A percentile compares a stretch with the other conserved stretches of the same genome.
These are phyloP conservation scores for Stegostoma tigrinum DNA, from an alignment of 2,113 vertebrate species.

Conservation along the genomic window DNA sequence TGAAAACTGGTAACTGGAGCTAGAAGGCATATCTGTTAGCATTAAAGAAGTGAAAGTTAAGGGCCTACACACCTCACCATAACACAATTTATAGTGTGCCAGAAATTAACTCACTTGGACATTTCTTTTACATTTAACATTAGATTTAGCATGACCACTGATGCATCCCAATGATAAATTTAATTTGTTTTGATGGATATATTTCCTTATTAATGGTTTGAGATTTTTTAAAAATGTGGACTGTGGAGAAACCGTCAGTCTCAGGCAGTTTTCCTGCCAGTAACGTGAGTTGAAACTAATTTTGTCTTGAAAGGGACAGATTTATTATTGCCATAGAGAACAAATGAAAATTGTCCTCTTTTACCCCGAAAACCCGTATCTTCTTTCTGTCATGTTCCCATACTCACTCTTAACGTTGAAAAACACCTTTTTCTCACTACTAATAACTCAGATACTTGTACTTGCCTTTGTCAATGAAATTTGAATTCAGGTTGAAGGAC, in stretches of 20 bases:
- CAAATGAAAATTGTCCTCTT: not conserved
- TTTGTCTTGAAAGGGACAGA: not conserved
- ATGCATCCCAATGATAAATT: not conserved
- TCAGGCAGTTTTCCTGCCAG: not conserved
- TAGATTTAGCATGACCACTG: not conserved
- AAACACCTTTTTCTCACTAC: not conserved
- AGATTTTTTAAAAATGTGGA: not conserved
- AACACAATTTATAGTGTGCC: not conserved
- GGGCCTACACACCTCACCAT: not conserved
- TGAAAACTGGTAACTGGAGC: not conserved
- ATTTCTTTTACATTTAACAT: not conserved
- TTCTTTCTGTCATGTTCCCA: not conserved
- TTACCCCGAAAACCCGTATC: not conserved
- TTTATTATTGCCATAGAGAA: not conserved
- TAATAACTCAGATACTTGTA: not conserved
- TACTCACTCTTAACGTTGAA: not conserved
- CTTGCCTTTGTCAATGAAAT: not conserved
- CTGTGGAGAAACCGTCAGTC: not conserved
- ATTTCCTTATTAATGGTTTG: constrained; percentile 8
- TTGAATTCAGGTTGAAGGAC: not conserved
- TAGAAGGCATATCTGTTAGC: not conserved
- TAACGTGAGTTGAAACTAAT: not conserved
- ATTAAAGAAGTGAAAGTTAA: not conserved
- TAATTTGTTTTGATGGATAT: not conserved
- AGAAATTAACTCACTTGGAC: not conserved